Conservation (phyloP, 1,140 invertebrate genomes). For the Cydia strobilella region DNA sequence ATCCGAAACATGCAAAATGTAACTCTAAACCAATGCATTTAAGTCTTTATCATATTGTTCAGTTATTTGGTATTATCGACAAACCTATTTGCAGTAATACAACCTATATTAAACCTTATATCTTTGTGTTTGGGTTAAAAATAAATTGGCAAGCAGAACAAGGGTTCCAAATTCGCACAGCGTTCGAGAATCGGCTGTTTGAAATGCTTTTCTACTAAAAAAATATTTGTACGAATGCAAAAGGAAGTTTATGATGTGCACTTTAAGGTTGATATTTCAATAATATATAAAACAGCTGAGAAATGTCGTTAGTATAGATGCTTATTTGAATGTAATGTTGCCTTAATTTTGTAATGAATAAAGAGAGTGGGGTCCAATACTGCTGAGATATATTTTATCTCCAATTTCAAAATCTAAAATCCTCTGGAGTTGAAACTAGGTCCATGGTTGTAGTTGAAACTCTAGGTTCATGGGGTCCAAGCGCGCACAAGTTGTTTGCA, state of each 20-base stretch:
- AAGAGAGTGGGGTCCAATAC: not conserved
- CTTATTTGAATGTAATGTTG: not conserved
- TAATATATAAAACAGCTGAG: not conserved
- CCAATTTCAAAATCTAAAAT: too few species aligned
- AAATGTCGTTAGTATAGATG: not conserved
- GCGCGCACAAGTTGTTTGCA: too few species aligned
- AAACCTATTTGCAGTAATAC: not conserved
- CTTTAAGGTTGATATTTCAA: not conserved
- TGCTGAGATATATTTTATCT: too few species aligned
- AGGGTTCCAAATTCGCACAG: not conserved
- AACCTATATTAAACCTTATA: not conserved
- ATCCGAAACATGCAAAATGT: not conserved
- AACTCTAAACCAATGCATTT: not conserved
- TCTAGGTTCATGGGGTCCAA: too few species aligned
- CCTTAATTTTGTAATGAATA: not conserved
- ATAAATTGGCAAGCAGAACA: not conserved
- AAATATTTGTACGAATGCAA: not conserved
- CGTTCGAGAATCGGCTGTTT: not conserved
- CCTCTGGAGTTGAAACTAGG: too few species aligned
- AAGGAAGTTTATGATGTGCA: not conserved
- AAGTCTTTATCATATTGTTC: not conserved
- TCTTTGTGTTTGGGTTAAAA: not conserved
- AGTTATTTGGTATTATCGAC: not conserved
- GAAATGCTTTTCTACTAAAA: not conserved
- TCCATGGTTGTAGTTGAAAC: too few species aligned